Evolutionary conservation across 2,888 invertebrate genomes (phyloP).

Genomic region (Itoplectis maculator): DNA sequence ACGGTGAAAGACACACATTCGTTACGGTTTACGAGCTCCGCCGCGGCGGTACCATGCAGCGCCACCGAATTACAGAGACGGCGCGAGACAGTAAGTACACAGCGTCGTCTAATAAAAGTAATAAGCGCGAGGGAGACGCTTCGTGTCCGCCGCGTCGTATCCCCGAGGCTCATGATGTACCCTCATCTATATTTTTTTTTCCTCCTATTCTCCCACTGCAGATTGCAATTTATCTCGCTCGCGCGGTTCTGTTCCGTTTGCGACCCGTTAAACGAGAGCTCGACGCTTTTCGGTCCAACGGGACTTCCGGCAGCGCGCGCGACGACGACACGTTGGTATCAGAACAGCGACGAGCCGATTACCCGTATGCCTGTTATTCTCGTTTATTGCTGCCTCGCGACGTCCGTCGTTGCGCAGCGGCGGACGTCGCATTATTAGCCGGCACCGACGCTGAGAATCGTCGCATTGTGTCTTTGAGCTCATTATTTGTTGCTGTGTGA

Average conservation of each 20-base stretch:
- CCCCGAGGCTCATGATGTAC: no score
- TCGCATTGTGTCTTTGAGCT: not conserved
- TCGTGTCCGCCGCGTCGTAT: conserved; percentile 17
- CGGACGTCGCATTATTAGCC: conserved; percentile 44
- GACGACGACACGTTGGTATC: conserved; percentile 32
- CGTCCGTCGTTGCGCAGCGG: conserved; percentile 30
- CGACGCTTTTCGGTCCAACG: conserved; percentile 33
- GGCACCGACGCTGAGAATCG: not conserved
- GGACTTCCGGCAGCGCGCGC: conserved; percentile 35
- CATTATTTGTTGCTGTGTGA: not conserved
- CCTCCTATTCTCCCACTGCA: not conserved
- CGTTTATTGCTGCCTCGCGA: conserved; percentile 19
- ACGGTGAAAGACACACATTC: conserved; percentile 52
- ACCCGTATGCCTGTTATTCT: conserved; percentile 12
- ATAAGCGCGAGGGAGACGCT: conserved; percentile 42
- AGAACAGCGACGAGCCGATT: conserved; percentile 31
- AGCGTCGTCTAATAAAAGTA: conserved; percentile 60
- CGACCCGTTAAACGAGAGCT: conserved; percentile 39
- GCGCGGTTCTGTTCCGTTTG: not conserved
- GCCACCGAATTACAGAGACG: conserved; percentile 40
- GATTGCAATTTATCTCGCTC: not conserved
- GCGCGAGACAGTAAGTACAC: conserved; percentile 58
- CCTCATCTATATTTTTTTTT: conserved; percentile 25
- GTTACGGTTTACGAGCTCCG: conserved; percentile 61
- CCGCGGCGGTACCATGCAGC: conserved; percentile 57